Percentiles rank a stretch among this genome's conserved stretches.
phyloP scores from a whole-genome alignment of 2,113 vertebrate genomes.

The Apus apus region DNA sequence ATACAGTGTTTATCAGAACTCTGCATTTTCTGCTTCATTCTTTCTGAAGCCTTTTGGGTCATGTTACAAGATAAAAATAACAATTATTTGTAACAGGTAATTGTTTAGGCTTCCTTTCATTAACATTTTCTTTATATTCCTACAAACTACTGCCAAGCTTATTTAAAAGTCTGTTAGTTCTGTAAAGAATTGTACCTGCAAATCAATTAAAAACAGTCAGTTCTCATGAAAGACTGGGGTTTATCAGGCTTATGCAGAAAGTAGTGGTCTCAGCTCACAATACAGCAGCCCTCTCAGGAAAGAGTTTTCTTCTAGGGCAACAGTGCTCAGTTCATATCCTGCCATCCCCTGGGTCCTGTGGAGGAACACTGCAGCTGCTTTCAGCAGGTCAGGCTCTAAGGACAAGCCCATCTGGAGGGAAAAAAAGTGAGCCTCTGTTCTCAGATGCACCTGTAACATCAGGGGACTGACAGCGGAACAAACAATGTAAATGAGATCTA shows the following conservation, averaged over 20 bases:
- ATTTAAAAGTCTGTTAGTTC: neutral
- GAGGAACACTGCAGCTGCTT: neutral
- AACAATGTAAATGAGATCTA: constrained; percentile 41
- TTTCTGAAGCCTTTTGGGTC: neutral
- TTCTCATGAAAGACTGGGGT: neutral
- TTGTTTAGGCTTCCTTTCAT: neutral
- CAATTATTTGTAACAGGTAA: neutral
- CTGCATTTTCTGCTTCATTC: neutral
- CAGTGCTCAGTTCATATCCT: neutral
- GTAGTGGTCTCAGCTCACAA: neutral
- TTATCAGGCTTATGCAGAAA: neutral
- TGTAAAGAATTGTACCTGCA: neutral
- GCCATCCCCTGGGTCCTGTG: neutral
- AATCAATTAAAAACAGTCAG: neutral
- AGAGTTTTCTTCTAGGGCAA: neutral
- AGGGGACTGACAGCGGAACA: constrained; percentile 4
- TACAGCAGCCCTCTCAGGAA: neutral
- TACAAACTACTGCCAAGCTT: neutral
- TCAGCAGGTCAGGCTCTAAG: neutral
- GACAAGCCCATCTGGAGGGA: neutral
- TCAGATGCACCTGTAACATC: constrained; percentile 25
- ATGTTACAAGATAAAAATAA: neutral
- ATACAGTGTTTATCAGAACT: neutral
- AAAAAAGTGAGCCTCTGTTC: neutral
- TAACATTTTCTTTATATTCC: neutral